These are phyloP conservation scores for Eucera pruinosa DNA, from an alignment of 2,888 invertebrate genomes.

Conservation along the genomic window DNA sequence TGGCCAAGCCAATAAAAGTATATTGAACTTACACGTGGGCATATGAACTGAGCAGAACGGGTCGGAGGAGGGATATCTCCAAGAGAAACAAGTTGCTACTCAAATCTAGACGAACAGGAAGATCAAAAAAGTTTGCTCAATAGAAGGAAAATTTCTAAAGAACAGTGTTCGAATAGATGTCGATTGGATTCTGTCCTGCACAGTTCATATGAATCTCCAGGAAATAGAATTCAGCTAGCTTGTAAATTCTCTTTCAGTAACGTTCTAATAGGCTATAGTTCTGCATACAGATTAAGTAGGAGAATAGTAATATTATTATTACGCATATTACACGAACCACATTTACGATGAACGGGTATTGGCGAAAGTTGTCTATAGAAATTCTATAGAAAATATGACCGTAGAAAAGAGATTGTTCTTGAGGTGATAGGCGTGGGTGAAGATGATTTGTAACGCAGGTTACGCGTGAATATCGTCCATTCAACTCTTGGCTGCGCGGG, in stretches of 20 bases:
- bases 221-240: neutral
- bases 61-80: constrained; percentile 46
- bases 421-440: too few species aligned
- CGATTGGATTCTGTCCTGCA: too few species aligned
- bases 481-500: too few species aligned
- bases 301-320: too few species aligned
- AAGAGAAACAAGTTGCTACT: constrained; percentile 41
- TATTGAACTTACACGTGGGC: constrained; percentile 66
- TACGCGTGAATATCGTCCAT: too few species aligned
- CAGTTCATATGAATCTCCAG: neutral
- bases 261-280: neutral
- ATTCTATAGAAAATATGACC: too few species aligned
- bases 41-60: constrained; percentile 25
- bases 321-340: too few species aligned
- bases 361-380: too few species aligned
- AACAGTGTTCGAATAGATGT: constrained; percentile 7
- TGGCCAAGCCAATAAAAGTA: constrained; percentile 69
- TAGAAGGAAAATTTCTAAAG: constrained; percentile 37
- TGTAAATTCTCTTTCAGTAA: neutral
- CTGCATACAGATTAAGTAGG: neutral
- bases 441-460: too few species aligned
- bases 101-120: constrained; percentile 25
- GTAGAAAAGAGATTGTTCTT: too few species aligned
- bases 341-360: too few species aligned
- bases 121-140: constrained; percentile 36